These are phyloP conservation scores for Balaeniceps rex DNA, from an alignment of 2,113 vertebrate species.

Conservation along the genomic window DNA sequence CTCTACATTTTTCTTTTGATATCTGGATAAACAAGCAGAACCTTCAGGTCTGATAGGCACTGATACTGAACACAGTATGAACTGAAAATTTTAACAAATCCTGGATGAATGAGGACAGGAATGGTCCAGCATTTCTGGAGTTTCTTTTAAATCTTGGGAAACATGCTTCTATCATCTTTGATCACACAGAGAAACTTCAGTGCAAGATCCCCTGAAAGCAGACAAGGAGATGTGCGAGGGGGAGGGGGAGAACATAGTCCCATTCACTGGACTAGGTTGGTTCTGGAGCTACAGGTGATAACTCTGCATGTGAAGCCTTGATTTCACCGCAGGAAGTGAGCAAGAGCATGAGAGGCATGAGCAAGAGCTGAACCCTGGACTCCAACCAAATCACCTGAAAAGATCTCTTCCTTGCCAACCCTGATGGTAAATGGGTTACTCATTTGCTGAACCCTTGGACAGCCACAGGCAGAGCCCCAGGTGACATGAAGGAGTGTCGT, in stretches of 20 bases:
- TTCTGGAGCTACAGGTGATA: not conserved
- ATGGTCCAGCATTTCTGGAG: not conserved
- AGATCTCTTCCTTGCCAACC: not conserved
- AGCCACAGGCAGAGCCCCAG: not conserved
- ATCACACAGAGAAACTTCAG: not conserved
- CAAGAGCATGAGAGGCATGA: not conserved
- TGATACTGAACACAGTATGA: not conserved
- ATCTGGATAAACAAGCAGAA: not conserved
- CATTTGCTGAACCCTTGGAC: not conserved
- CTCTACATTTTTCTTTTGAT: not conserved
- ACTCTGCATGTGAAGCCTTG: not conserved
- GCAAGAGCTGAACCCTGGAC: not conserved
- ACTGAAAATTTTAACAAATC: not conserved
- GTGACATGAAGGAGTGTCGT: not conserved
- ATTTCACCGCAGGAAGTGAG: not conserved
- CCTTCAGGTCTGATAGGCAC: not conserved
- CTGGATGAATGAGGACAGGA: not conserved
- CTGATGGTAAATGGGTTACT: not conserved
- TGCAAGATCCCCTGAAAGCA: not conserved
- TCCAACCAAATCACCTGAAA: not conserved
- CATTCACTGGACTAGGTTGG: not conserved
- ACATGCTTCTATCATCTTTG: not conserved
- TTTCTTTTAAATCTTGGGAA: not conserved
- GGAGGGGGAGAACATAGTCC: not conserved
- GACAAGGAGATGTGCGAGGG: fast-evolving